Conservation (phyloP, 2,888 invertebrate genomes). For the Drosophila antonietae region DNA sequence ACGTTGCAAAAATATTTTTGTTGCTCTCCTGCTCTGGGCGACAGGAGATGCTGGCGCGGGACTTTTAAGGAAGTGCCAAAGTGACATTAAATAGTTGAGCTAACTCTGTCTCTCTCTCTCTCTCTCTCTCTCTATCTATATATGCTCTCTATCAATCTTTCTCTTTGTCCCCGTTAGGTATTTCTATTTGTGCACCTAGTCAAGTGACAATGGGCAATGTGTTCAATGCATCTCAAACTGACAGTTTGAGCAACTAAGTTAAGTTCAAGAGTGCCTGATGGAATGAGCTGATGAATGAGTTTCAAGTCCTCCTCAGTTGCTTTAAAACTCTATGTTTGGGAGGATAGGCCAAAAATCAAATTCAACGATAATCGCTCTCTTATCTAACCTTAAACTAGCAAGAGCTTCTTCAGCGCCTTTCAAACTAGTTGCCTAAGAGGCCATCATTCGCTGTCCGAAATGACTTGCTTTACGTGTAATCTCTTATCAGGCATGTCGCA, state of each 20-base stretch:
- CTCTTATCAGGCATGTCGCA: background rate
- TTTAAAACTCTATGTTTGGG: too few relatives aligned
- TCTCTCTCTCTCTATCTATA: background rate
- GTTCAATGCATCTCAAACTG: background rate
- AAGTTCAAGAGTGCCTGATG: background rate
- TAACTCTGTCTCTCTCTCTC: constrained; percentile 15
- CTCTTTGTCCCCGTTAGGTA: background rate
- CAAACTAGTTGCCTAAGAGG: background rate
- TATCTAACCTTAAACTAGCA: background rate
- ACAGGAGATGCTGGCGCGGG: constrained; percentile 54
- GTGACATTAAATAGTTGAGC: constrained; percentile 78
- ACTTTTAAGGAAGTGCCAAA: constrained; percentile 78
- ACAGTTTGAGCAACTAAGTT: constrained; percentile 11
- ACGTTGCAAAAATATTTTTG: constrained; percentile 65
- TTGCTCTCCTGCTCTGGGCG: constrained; percentile 39
- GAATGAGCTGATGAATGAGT: too few relatives aligned
- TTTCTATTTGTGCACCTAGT: constrained; percentile 1
- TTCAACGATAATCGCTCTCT: background rate
- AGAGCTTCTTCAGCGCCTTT: background rate
- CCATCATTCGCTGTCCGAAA: background rate
- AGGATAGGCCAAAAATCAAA: too few relatives aligned
- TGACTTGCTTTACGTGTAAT: background rate
- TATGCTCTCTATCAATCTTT: background rate
- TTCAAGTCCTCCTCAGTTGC: too few relatives aligned
- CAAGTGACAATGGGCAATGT: constrained; percentile 14